These are phyloP conservation scores for Tethya wilhelma DNA, from an alignment of 37 sponge, comb jelly and placozoan genomes.

Conservation along the genomic window DNA sequence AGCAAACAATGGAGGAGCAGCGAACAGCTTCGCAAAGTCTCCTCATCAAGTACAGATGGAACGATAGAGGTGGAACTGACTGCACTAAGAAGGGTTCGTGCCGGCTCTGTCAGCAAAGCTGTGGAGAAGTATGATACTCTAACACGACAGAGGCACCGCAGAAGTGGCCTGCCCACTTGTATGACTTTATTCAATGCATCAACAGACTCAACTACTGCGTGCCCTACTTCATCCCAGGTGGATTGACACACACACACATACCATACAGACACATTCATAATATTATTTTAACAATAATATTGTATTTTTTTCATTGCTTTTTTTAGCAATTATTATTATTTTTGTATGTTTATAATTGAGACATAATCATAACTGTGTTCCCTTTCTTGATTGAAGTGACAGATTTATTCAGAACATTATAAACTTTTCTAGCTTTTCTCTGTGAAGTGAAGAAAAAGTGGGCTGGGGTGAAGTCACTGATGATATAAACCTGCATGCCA, in stretches of 20 bases:
- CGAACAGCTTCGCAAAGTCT: background rate
- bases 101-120: conserved; percentile 16
- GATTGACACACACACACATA: background rate
- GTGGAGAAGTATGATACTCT: conserved; percentile 16
- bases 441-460: background rate
- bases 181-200: too few relatives aligned
- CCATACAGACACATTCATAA: too few relatives aligned
- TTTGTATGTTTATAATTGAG: background rate
- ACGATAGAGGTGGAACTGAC: conserved; percentile 10
- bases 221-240: background rate
- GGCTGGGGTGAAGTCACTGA: background rate
- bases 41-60: conserved; percentile 8
- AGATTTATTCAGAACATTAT: conserved; percentile 1
- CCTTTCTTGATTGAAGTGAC: background rate
- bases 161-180: too few relatives aligned
- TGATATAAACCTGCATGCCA: background rate
- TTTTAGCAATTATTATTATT: background rate
- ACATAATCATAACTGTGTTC: background rate
- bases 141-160: conserved; percentile 8
- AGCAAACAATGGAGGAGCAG: background rate
- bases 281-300: too few relatives aligned
- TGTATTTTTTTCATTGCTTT: background rate
- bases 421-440: conserved; percentile 29
- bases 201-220: too few relatives aligned
- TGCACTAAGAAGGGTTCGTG: background rate